These are phyloP conservation scores for Hyphantria cunea DNA, from an alignment of 1,140 invertebrate genomes.

Conservation along the genomic window DNA sequence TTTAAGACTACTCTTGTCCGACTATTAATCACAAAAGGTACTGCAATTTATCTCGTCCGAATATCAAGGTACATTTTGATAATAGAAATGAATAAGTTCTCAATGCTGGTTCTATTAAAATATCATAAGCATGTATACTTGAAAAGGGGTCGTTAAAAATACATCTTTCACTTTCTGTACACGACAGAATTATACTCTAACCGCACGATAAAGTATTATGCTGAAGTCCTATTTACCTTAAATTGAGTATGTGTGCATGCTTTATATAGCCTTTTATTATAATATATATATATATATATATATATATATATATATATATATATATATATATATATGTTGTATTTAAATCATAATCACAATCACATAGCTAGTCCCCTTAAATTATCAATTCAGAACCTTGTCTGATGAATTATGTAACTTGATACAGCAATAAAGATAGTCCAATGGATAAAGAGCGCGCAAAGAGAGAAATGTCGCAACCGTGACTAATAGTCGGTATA, in stretches of 20 bases:
- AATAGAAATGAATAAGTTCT: conserved; percentile 9
- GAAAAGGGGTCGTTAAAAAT: conserved; percentile 15
- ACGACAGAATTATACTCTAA: neutral
- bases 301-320: no score
- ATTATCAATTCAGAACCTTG: no score
- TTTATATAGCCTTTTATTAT: no score
- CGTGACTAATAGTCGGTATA: conserved; percentile 29
- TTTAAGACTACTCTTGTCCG: conserved; percentile 41
- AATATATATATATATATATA: no score
- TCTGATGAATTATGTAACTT: conserved; percentile 4
- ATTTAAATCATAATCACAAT: no score
- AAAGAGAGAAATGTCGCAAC: conserved; percentile 19
- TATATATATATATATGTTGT: no score
- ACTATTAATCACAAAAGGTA: conserved; percentile 62
- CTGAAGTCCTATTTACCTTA: neutral
- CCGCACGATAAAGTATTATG: no score
- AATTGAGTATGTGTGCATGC: neutral
- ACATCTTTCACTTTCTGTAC: conserved; percentile 18
- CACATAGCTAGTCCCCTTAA: no score
- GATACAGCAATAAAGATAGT: conserved; percentile 10
- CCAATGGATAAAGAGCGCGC: conserved; percentile 19
- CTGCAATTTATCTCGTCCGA: conserved; percentile 57
- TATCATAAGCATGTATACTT: conserved; percentile 8
- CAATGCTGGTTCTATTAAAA: conserved; percentile 14
- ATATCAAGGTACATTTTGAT: conserved; percentile 26